Evolutionary conservation across 2,797 vertebrate species (phyloP), one percentile per base, ranked within the genome.

Genomic region (Lepus oiostolus): DNA sequence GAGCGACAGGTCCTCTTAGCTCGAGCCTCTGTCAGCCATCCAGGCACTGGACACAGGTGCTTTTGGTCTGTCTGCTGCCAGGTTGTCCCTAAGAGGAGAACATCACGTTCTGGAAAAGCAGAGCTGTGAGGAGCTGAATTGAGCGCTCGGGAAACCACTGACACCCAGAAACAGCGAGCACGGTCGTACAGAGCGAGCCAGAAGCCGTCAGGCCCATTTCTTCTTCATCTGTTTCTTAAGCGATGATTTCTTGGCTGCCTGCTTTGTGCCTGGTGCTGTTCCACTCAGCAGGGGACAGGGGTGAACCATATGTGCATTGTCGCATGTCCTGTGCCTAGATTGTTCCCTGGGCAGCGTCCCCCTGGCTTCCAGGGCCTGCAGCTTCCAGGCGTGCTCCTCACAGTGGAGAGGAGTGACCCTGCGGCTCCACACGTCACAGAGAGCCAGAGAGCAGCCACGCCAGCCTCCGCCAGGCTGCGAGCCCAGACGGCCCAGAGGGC

Each of bases 391-490:
- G 50, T 87, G 76, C 38, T 75, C 70, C 72, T 77, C 84, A 3
- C 5, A 0, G 17, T 19, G n/a, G 16, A 74, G 16, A n/a, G 90
- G 60, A 83, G 58, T 30, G 71, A 67, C 58, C 28, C 62, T 42
- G 35, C 2, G 0, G 24, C 1, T 26, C 65, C 63, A 6, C 0
- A 0, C 2, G 54, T 24, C 82, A 0, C 1, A 0, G 13, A 10
- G 11, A 14, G 1, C 28, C 67, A 21, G 32, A 26, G 24, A 65
- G 19, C 68, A 47, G 32, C 60, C n/a, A 2, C 3, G 0, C 54
- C 52, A 13, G 30, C 21, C 77, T 60, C 2, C 70, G 21, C 30
- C 17, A 42, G 91, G 76, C 63, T 17, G 2, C 0, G 0, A 85
- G 60, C 38, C 72, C 32, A 32, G n/a, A 24, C 3, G 9, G n/a